These are phyloP conservation scores for Drosophila meridionalis DNA, from an alignment of 2,888 invertebrate species.

Conservation along the genomic window DNA sequence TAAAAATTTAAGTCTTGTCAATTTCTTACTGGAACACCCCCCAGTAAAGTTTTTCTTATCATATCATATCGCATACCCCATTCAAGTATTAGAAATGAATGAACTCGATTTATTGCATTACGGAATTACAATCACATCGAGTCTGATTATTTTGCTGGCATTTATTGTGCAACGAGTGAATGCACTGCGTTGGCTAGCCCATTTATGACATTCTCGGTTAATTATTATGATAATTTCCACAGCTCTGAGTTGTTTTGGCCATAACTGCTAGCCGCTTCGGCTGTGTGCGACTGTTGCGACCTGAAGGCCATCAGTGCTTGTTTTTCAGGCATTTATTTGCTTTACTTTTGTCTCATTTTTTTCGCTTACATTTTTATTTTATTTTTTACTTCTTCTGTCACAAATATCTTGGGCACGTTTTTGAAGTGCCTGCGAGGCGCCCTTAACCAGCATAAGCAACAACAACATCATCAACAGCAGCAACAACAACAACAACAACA, in stretches of 20 bases:
- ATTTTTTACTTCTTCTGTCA: conserved; percentile 12
- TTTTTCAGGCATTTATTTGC: conserved; percentile 15
- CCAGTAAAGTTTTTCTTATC: neutral
- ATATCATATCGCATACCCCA: neutral
- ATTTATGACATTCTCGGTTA: neutral
- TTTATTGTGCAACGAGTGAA: neutral
- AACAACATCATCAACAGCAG: conserved; percentile 10
- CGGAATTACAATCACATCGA: neutral
- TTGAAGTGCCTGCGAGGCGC: conserved; percentile 54
- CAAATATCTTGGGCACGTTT: conserved; percentile 47
- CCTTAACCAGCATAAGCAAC: conserved; percentile 38
- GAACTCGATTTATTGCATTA: neutral
- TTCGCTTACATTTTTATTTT: conserved; percentile 1
- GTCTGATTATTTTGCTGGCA: neutral
- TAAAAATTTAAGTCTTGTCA: neutral
- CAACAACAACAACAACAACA: conserved; percentile 18
- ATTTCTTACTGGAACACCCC: neutral
- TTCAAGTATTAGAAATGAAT: neutral
- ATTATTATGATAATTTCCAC: conserved; percentile 9
- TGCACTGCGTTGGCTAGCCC: neutral
- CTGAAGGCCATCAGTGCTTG: conserved; percentile 12
- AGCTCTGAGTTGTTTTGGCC: neutral
- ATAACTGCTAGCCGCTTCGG: conserved; percentile 1
- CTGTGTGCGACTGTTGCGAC: conserved; percentile 1
- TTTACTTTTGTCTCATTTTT: conserved; percentile 3